Base-by-base conservation (phyloP, 2,888 invertebrate genomes). In the Pharmacophagus antenor region DNA sequence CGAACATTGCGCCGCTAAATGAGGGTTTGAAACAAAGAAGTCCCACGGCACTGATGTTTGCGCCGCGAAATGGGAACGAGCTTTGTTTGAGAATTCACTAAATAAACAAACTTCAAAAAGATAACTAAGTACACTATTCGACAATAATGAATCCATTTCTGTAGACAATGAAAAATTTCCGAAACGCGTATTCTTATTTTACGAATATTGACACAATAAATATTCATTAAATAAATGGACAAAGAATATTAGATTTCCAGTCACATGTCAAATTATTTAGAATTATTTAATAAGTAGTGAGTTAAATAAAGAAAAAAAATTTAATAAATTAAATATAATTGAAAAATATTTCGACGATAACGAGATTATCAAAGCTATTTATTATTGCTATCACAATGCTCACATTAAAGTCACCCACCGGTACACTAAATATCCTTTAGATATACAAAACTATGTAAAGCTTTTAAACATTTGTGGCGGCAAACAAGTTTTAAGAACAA, bases 11-110 rank as follows among this genome's bases (percentile, higher is more conserved):
- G 69, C 67, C 68, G 66, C 68, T 69, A 70, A 75, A 77, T 75
- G 70, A 70, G 74, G 68, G 67, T 65, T 67, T 65, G 66, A 70
- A 71, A 81, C 79, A 82, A 83, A 77, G 70, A 68, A 70, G 62
- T 66, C 64, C 51, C 58, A 60, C 55, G 61, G 51, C 58, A 62
- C 67, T 61, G 61, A 67, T 71, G 62, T 67, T 69, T 67, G 62
- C 63, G 60, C 57, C 58, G 63, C 62, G 60, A 58, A 69, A 60
- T 56, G 20, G 42, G 56, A 53, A 56, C 48, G 42, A 17, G 61
- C 56, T 61, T 61, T 61, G 56, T 56, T 56, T 53, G 27, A 53
- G 52, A 47, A 56, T 56, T 56, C 52, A 50, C 37, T 56, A 56
- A 61, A 60, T 56, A 60, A 56, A 56, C 52, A 56, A 56, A 56